Evolutionary conservation across 37 sponge, comb jelly and placozoan genomes (phyloP), one percentile per base, ranked within the genome.

Genomic region (Hexactinellida sp.): DNA sequence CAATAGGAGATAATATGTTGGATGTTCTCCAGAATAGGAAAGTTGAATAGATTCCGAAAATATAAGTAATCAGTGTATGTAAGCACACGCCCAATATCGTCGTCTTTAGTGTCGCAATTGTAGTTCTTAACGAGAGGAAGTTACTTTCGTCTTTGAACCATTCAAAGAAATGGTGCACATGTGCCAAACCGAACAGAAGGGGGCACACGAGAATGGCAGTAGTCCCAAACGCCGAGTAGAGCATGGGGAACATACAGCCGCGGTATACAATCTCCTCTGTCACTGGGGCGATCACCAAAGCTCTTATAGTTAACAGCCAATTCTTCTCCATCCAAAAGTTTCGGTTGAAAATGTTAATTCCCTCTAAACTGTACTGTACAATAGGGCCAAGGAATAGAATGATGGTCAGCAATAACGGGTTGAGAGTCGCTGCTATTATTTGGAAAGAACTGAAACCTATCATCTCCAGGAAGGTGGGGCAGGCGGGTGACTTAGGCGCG

Each of bases 231-330:
- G 82, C 34, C 24, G 95, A 88, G 21, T 88, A 83, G 39, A 97
- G 85, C 25, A 97, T 38, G 10, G 93, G 90, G 0, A 91, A 32
- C 90, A 97, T 91, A 37, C 95, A 97, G 0, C 90, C 88, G 37
- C 97, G 86, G 54, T 93, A 97, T 16, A 97, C 89, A 34, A 94
- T 55, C 85, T 96, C 97, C 38, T 96, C 97, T 30, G 93, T 88
- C 16, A 96, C 32, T 0, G 97, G 97, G 36, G 97, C 97, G 16
- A 93, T 86, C 21, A 96, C 37, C 30, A 88, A 89, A 84, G 93
- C 91, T 36, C 96, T 86, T 1, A 96, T 1, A 30, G 85, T 55
- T 21, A 96, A 54, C 10, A 87, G 3, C 25, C 5, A 5, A n/a
- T 63, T 23, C 13, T 63, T 63, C 3, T 63, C 76, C 76, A 63